These are phyloP conservation scores for Magallana angulata DNA, from an alignment of 1,140 invertebrate species.

Conservation along the genomic window DNA sequence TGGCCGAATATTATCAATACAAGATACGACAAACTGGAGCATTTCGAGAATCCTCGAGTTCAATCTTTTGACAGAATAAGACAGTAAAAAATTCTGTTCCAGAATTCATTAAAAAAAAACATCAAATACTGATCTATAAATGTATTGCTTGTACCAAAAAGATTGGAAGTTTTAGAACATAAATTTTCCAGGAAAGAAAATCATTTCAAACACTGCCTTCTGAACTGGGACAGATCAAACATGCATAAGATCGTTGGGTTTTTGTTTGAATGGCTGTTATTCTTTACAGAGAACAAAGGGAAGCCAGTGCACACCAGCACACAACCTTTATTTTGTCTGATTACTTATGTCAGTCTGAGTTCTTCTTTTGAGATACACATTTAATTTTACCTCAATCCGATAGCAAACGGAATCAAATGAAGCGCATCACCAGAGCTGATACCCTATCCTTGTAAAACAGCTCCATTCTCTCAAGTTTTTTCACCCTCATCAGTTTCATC, in stretches of 20 bases:
- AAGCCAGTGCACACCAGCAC: neutral
- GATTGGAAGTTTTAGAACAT: too few relatives aligned
- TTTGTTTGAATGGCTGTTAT: neutral
- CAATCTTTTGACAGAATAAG: neutral
- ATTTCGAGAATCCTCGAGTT: neutral
- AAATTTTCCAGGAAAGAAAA: too few relatives aligned
- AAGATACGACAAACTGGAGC: neutral
- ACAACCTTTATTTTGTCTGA: neutral
- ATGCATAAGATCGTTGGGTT: too few relatives aligned
- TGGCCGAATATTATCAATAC: slow-evolving; percentile 12
- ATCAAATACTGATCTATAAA: too few relatives aligned
- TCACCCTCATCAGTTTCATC: slow-evolving; percentile 46
- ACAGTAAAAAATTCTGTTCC: neutral
- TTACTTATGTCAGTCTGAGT: slow-evolving; percentile 14
- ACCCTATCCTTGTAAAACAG: slow-evolving; percentile 41
- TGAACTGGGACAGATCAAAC: too few relatives aligned
- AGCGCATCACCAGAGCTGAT: slow-evolving; percentile 24
- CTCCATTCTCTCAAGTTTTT: slow-evolving; percentile 43
- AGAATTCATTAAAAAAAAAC: neutral
- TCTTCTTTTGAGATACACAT: slow-evolving; percentile 7
- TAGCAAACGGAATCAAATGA: slow-evolving; percentile 31
- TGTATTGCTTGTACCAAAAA: too few relatives aligned
- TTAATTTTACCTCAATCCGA: slow-evolving; percentile 22
- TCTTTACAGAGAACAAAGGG: neutral
- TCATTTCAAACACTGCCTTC: too few relatives aligned